A percentile compares a stretch with the other conserved stretches of the same genome.
phyloP scores from a whole-genome alignment of 2,797 vertebrate species.

The Sciurus vulgaris region DNA sequence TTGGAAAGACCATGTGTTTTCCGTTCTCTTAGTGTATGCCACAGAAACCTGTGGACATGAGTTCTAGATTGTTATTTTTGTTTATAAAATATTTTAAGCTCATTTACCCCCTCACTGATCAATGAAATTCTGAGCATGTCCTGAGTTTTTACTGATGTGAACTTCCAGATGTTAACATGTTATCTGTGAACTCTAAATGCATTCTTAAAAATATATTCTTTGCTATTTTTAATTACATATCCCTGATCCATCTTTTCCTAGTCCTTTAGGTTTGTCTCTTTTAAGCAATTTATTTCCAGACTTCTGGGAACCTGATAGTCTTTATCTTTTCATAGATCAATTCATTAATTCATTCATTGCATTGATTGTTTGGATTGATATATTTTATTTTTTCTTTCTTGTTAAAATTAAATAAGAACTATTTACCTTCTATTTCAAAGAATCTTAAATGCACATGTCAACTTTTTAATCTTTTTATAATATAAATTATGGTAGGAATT shows the following conservation, averaged over 20 bases:
- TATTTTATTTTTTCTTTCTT: constrained; percentile 13
- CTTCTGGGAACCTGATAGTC: neutral
- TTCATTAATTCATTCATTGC: neutral
- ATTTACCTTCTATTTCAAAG: neutral
- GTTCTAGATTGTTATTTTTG: neutral
- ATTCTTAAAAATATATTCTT: neutral
- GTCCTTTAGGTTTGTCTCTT: neutral
- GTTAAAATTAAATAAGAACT: neutral
- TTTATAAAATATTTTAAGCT: neutral
- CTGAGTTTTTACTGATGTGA: neutral
- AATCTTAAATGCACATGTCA: neutral
- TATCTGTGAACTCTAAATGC: neutral
- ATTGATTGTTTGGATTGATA: neutral
- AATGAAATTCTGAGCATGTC: neutral
- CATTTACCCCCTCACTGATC: neutral
- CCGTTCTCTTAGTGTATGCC: neutral
- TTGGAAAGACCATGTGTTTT: neutral
- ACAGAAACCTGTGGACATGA: neutral
- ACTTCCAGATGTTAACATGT: neutral
- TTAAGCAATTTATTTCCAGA: neutral
- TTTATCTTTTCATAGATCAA: neutral
- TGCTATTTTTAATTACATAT: neutral
- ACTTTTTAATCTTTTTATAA: neutral
- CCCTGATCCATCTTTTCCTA: neutral
- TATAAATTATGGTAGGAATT: neutral